Percentiles rank a stretch among this genome's conserved stretches.
Evolutionary conservation across 1,140 invertebrate genomes (phyloP).

Genomic region (Aricia agestis): DNA sequence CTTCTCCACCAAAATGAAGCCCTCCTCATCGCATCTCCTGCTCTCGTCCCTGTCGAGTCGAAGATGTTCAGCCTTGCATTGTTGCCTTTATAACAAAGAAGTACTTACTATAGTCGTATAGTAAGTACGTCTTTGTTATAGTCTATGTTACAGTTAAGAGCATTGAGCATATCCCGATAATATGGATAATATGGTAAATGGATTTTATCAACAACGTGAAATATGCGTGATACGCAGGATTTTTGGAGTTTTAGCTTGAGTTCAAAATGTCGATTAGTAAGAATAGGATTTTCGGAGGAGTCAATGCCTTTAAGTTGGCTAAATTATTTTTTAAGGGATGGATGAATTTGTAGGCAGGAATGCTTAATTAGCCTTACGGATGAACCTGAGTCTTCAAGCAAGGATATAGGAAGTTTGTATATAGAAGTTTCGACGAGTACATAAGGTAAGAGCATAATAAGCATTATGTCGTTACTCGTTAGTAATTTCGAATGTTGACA

Average conservation of each 20-base stretch:
- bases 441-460: conserved; percentile 30
- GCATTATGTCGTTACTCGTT: too few species aligned
- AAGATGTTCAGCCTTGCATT: too few species aligned
- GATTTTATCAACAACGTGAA: conserved; percentile 33
- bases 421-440: conserved; percentile 22
- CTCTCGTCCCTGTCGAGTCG: too few species aligned
- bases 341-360: conserved; percentile 21
- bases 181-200: conserved; percentile 31
- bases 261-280: conserved; percentile 27
- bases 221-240: conserved; percentile 20
- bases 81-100: too few species aligned
- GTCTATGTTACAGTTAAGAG: conserved; percentile 22
- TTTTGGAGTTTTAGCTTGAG: conserved; percentile 27
- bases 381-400: conserved; percentile 37
- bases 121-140: conserved; percentile 20
- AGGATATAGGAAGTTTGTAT: conserved; percentile 27
- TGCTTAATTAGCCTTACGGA: conserved; percentile 27
- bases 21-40: too few species aligned
- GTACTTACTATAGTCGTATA: too few species aligned
- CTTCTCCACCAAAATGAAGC: too few species aligned
- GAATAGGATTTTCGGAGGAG: conserved; percentile 18
- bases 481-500: conserved; percentile 24
- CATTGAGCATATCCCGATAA: conserved; percentile 31
- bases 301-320: conserved; percentile 38
- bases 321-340: conserved; percentile 20